Evolutionary conservation across 2,113 vertebrate genomes (phyloP).

Genomic region (Beaufortia kweichowensis): DNA sequence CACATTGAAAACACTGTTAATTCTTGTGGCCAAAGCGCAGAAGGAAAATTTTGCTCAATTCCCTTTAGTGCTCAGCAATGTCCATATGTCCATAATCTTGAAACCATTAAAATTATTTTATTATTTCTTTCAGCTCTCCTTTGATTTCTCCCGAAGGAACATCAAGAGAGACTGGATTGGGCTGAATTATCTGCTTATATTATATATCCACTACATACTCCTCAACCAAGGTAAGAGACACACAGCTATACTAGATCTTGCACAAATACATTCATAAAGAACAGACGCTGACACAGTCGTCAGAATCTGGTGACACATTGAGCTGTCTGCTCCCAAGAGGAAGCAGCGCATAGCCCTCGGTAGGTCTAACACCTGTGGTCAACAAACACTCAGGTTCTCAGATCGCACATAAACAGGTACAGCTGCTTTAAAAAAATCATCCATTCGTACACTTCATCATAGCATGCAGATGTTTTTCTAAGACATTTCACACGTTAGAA

Average conservation of each 20-base stretch:
- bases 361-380: slow-evolving; percentile 19
- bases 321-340: not conserved
- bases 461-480: slow-evolving; percentile 28
- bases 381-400: slow-evolving; percentile 19
- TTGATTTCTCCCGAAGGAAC: slow-evolving; percentile 52
- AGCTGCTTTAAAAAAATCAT: slow-evolving; percentile 13
- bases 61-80: slow-evolving; percentile 42
- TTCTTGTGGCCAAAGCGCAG: slow-evolving; percentile 59
- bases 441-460: slow-evolving; percentile 38
- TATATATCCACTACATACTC: slow-evolving; percentile 35
- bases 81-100: slow-evolving; percentile 64
- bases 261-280: not conserved
- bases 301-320: not conserved
- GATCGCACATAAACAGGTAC: slow-evolving; percentile 31
- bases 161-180: slow-evolving; percentile 47
- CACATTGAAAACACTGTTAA: slow-evolving; percentile 65
- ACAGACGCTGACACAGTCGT: not conserved
- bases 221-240: slow-evolving; percentile 33
- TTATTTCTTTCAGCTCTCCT: slow-evolving; percentile 48
- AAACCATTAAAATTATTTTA: slow-evolving; percentile 60
- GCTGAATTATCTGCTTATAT: slow-evolving; percentile 47
- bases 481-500: slow-evolving; percentile 31
- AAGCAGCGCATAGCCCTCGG: not conserved
- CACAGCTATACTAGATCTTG: not conserved
- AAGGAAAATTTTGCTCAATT: slow-evolving; percentile 64